phyloP scores from a whole-genome alignment of 2,113 vertebrate genomes.

The Tapirus terrestris region DNA sequence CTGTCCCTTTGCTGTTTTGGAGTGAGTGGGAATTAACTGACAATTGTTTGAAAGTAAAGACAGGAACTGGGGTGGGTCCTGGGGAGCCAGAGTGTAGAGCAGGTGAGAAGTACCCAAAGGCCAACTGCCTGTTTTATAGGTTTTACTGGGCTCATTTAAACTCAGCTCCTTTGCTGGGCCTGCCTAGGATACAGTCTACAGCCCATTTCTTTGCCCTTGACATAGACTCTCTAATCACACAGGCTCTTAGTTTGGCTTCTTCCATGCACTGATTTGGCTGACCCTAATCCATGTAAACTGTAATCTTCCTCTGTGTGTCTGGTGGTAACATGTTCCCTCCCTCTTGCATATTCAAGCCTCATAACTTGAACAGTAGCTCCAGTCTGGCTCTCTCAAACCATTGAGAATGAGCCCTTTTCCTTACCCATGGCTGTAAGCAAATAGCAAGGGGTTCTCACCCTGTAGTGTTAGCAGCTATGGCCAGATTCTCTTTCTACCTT shows the following conservation, averaged over 20 bases:
- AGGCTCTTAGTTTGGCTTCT: not conserved
- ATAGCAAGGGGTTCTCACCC: not conserved
- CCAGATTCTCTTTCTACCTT: not conserved
- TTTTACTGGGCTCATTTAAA: not conserved
- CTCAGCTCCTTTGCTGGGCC: not conserved
- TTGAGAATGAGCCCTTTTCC: not conserved
- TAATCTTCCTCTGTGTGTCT: not conserved
- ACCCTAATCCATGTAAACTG: not conserved
- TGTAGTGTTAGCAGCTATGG: rapidly evolving
- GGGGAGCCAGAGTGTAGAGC: not conserved
- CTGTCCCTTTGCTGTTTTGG: not conserved
- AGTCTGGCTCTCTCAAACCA: not conserved
- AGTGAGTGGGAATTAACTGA: not conserved
- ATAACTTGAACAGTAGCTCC: not conserved
- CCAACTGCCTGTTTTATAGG: not conserved
- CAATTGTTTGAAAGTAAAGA: not conserved
- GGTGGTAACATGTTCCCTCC: not conserved
- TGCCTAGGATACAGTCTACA: not conserved
- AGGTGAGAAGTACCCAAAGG: not conserved
- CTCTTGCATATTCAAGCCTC: not conserved
- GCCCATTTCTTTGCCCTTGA: not conserved
- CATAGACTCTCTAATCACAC: not conserved
- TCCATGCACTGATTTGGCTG: not conserved
- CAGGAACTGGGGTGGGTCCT: not conserved
- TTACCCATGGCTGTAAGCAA: not conserved